phyloP scores from a whole-genome alignment of 2,797 vertebrate species.

The Pagetopsis macropterus region DNA sequence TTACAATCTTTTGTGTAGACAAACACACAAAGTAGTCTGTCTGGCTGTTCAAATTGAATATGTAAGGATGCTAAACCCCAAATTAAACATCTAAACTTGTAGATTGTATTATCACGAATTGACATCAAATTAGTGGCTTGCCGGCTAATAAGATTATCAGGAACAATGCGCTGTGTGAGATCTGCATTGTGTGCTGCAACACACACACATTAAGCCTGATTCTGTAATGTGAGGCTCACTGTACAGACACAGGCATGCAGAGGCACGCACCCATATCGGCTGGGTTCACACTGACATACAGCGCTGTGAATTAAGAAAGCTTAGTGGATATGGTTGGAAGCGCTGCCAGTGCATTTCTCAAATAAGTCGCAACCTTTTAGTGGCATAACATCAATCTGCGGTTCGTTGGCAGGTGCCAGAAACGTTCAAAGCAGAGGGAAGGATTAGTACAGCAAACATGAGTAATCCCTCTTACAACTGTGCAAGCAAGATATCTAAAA shows the following conservation, averaged over 20 bases:
- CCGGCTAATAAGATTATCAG: conserved; percentile 49
- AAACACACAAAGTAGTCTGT: conserved; percentile 17
- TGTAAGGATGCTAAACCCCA: conserved; percentile 18
- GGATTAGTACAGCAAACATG: conserved; percentile 28
- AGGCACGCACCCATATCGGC: conserved; percentile 36
- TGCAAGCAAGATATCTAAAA: neutral
- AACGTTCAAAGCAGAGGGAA: conserved; percentile 26
- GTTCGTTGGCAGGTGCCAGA: conserved; percentile 26
- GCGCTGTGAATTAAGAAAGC: conserved; percentile 50
- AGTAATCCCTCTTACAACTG: conserved; percentile 44
- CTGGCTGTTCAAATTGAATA: conserved; percentile 13
- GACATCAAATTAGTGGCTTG: conserved; percentile 49
- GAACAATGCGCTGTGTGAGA: conserved; percentile 48
- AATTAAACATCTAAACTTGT: conserved; percentile 34
- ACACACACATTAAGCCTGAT: conserved; percentile 21
- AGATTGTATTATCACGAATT: conserved; percentile 45
- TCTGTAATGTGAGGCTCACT: conserved; percentile 57
- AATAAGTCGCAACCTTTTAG: conserved; percentile 49
- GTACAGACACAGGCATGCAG: neutral
- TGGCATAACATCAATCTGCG: conserved; percentile 45
- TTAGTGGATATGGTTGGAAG: conserved; percentile 44
- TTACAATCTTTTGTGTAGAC: neutral
- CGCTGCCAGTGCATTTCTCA: conserved; percentile 38
- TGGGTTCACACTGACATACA: conserved; percentile 51
- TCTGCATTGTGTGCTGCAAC: conserved; percentile 22